Evolutionary conservation across 92 coral and sea anemone genomes (phyloP).

Genomic region (Epizoanthus stellaris): DNA sequence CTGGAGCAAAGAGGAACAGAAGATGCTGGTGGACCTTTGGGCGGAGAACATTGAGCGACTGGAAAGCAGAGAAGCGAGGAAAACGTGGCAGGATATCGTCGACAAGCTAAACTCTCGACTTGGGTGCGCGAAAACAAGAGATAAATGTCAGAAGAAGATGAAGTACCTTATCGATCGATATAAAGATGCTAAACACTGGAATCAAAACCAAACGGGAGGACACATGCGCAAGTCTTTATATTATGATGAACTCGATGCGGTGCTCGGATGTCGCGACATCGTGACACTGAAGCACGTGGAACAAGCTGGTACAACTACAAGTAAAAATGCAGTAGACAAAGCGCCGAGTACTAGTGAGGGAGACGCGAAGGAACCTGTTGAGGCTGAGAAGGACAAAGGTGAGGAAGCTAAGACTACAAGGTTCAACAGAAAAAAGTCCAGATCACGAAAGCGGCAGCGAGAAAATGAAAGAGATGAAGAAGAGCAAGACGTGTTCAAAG

Average conservation of each 20-base stretch:
- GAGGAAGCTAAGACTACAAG: constrained; percentile 8
- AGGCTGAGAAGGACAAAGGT: too few species aligned
- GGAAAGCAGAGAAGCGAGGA: constrained; percentile 64
- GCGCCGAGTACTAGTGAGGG: background rate
- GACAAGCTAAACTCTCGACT: constrained; percentile 47
- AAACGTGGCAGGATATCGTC: constrained; percentile 60
- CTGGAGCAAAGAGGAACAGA: constrained; percentile 56
- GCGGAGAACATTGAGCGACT: constrained; percentile 57
- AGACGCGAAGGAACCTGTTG: too few species aligned
- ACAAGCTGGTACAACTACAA: constrained; percentile 47
- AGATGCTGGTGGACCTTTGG: constrained; percentile 56
- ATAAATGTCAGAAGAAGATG: constrained; percentile 60
- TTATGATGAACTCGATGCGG: constrained; percentile 54
- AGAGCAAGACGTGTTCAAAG: constrained; percentile 32
- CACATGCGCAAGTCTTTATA: constrained; percentile 46
- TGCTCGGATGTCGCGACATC: constrained; percentile 67
- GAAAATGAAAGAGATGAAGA: constrained; percentile 21
- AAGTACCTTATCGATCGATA: constrained; percentile 66
- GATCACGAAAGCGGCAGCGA: constrained; percentile 29
- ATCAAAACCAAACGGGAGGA: constrained; percentile 59
- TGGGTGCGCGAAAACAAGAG: constrained; percentile 49
- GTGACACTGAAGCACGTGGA: constrained; percentile 57
- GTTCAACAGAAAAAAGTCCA: constrained; percentile 22
- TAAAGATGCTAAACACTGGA: constrained; percentile 59
- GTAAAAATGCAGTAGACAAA: background rate